Evolutionary conservation across 2,888 invertebrate species (phyloP), one percentile per base, ranked within the genome.

Genomic region (Brachyptera risi): DNA sequence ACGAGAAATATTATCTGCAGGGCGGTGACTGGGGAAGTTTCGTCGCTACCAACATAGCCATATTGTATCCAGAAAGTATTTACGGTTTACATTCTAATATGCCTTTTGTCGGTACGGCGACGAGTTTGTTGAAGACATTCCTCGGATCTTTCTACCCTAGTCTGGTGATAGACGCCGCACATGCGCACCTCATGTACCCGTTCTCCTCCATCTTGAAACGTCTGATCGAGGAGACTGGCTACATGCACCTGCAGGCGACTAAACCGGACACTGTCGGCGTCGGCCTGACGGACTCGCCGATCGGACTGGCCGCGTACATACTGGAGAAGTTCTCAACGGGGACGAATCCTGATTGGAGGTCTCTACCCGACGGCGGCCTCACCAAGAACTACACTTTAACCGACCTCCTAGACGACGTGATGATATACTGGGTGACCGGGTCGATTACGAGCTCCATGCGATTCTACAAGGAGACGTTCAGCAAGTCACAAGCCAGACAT

Each of bases 21-120:
- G 90, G 88, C 0, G 91, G 92, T 0, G 93, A 94, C 72, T 92
- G 90, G 90, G 95, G 94, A 0, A 76, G 86, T 0, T 5, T 79
- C 0, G 81, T 92, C 42, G 83, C 81, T 0, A 73, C 79, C 0
- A 70, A 77, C n/a, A 78, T 94, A 73, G 81, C 87, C 0, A 77
- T 80, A 0, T 69, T 86, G 9, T 89, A 80, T 70, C 87, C 86
- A 0, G 75, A 79, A 23, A 74, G 70, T 26, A 71, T 79, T 5
- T 61, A 71, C 65, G 87, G 86, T 0, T 74, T 80, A 56, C 88
- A 89, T 68, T 74, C 82, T 1, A 92, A 90, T 70, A 77, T 88
- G 78, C 83, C 84, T 59, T 60, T 71, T 2, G 64, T 69, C 0
- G 61, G 71, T 7, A 69, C 75, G 0, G 68, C 74, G 0, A 71